Base-by-base conservation (phyloP, 2,113 vertebrate genomes). In the Siniperca knerii region DNA sequence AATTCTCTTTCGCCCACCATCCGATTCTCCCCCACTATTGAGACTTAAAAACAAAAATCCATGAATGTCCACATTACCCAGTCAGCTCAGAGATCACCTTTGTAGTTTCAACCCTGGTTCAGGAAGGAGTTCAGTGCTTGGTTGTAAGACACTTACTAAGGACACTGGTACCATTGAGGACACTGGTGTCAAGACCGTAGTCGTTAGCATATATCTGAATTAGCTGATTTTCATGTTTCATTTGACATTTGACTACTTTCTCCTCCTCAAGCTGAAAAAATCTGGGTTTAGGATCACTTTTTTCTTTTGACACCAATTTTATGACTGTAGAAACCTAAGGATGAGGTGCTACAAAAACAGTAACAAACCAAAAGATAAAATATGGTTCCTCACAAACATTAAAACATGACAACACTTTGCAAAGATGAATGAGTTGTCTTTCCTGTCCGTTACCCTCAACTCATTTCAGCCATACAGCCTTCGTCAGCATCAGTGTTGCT, bases 401-500 rank as follows among this genome's bases (percentile, higher is more conserved):
- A 15, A 66, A 46, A 46, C 23, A 68, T 29, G 42, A 16, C n/a
- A 15, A n/a, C 25, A 6, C 46, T 16, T 16, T 68, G 37, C 50
- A 46, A 68, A 67, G 62, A 65, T 54, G 46, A 76, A 76, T 37
- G 21, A 76, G 20, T 7, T 64, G 25, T 75, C 16, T 62, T 48
- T 75, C 44, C 29, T 1, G 50, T 33, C 52, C n/a, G 35, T 67
- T 68, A 58, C 50, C 52, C 40, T 48, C 1, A 15, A 4, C 33
- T 55, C 62, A 18, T 42, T 8, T 62, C 35, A 68, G 55, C 62
- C 6, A 3, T 0, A 0, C n/a, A 3, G 75, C 55, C 35, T 21
- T n/a, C 33, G 0, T 35, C 37, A 62, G 44, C 25, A 4, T 40
- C 80, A 20, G 6, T 6, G 55, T 33, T 37, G 21, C 67, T 6